A percentile compares a stretch with the other conserved stretches of the same genome.
Conservation (phyloP, 2,888 invertebrate genomes). For the Thymelicus lineola region DNA sequence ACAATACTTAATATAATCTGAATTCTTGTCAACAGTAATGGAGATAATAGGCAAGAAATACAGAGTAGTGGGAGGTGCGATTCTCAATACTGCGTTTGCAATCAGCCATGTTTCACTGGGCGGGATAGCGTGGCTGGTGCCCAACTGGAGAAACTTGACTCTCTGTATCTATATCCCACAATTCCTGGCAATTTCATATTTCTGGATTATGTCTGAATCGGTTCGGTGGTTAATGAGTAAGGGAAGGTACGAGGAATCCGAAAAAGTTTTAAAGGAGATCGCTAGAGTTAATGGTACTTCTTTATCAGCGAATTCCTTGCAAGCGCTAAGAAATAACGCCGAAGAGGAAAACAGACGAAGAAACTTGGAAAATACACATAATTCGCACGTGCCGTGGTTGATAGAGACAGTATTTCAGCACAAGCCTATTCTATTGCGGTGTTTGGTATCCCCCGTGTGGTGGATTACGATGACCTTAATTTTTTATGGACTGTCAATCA, state of each 20-base stretch:
- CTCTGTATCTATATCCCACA: conserved; percentile 87
- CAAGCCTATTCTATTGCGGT: conserved; percentile 70
- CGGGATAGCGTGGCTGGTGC: conserved; percentile 85
- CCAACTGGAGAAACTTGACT: conserved; percentile 86
- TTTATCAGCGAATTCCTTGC: conserved; percentile 66
- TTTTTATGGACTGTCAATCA: conserved; percentile 88
- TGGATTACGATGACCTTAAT: conserved; percentile 88
- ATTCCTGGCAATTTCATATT: conserved; percentile 85
- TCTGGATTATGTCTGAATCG: conserved; percentile 87
- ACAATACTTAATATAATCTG: background rate
- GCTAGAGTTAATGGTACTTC: conserved; percentile 81
- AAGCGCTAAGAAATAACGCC: conserved; percentile 49
- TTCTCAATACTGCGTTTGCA: conserved; percentile 87
- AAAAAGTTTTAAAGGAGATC: conserved; percentile 79
- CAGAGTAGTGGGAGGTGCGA: conserved; percentile 87
- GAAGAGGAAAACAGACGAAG: conserved; percentile 43
- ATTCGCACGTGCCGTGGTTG: conserved; percentile 44
- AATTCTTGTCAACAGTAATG: conserved; percentile 71
- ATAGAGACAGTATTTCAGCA: conserved; percentile 66
- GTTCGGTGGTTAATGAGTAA: conserved; percentile 88
- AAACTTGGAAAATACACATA: conserved; percentile 29
- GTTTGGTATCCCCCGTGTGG: conserved; percentile 80
- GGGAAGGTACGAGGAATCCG: conserved; percentile 84
- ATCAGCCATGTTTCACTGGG: conserved; percentile 87
- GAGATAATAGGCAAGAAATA: conserved; percentile 88